These are phyloP conservation scores for Andrena dorsata DNA, from an alignment of 2,888 invertebrate genomes.

Conservation along the genomic window DNA sequence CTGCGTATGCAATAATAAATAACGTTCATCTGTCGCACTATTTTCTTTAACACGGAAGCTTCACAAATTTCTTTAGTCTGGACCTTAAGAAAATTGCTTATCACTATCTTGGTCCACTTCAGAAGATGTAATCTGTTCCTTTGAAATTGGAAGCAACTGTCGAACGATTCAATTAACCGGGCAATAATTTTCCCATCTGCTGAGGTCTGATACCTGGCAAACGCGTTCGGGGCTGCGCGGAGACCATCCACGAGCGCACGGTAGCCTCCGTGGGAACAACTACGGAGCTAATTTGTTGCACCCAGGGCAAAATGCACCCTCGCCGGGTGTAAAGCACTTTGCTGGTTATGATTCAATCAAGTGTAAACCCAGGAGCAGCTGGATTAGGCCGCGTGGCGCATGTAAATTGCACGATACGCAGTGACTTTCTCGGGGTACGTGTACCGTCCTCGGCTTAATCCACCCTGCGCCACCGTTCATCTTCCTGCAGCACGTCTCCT, in stretches of 20 bases:
- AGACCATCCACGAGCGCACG: not conserved
- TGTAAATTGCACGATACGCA: constrained; percentile 60
- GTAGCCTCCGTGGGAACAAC: not conserved
- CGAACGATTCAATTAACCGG: too few relatives aligned
- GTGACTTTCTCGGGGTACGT: constrained; percentile 50
- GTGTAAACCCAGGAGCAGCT: constrained; percentile 52
- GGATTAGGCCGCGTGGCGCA: constrained; percentile 42
- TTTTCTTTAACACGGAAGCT: too few relatives aligned
- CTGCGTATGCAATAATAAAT: too few relatives aligned
- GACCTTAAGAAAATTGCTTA: too few relatives aligned
- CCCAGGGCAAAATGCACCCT: constrained; percentile 28
- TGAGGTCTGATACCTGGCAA: not conserved
- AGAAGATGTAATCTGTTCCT: too few relatives aligned
- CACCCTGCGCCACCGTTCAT: constrained; percentile 37
- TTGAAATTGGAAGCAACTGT: too few relatives aligned
- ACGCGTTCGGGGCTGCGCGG: not conserved
- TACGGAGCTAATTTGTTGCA: constrained; percentile 38
- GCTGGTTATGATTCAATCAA: constrained; percentile 67
- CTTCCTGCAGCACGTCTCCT: constrained; percentile 35
- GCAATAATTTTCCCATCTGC: too few relatives aligned
- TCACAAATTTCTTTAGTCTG: too few relatives aligned
- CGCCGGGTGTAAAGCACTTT: constrained; percentile 40
- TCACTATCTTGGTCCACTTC: too few relatives aligned
- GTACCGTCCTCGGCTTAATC: constrained; percentile 35
- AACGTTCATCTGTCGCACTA: too few relatives aligned